Evolutionary conservation across 2,797 vertebrate species (phyloP).

Genomic region (Pogonophryne albipinna): DNA sequence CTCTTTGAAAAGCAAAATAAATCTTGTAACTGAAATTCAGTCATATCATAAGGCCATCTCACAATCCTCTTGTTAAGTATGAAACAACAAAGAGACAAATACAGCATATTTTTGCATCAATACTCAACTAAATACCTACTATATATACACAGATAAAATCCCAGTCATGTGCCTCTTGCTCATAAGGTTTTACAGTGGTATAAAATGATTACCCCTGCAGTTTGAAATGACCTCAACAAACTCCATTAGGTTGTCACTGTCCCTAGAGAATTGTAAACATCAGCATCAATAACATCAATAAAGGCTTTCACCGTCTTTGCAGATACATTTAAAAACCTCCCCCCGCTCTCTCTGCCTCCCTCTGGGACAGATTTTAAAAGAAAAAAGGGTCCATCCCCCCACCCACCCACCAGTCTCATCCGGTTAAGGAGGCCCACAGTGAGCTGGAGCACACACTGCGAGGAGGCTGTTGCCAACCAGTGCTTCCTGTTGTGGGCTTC

Average conservation of each 20-base stretch:
- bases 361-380: slow-evolving; percentile 19
- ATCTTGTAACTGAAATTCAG: neutral
- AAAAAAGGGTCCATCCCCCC: slow-evolving; percentile 40
- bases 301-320: slow-evolving; percentile 27
- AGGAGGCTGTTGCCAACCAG: slow-evolving; percentile 53
- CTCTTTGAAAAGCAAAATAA: slow-evolving; percentile 6
- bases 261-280: slow-evolving; percentile 39
- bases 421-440: slow-evolving; percentile 39
- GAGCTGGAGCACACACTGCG: slow-evolving; percentile 40
- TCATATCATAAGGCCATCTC: neutral
- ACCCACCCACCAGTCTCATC: slow-evolving; percentile 47
- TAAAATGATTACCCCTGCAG: neutral
- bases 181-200: neutral
- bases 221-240: slow-evolving; percentile 34
- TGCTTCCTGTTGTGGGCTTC: slow-evolving; percentile 67
- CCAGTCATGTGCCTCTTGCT: neutral
- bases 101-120: neutral
- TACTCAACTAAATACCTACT: neutral
- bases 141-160: neutral
- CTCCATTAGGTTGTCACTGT: slow-evolving; percentile 22
- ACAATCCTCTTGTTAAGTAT: too few relatives aligned
- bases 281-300: slow-evolving; percentile 57
- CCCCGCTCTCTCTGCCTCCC: slow-evolving; percentile 18
- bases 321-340: slow-evolving; percentile 1
- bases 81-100: neutral